These are phyloP conservation scores for Sesamia inferens DNA, from an alignment of 2,888 invertebrate species.

Conservation along the genomic window DNA sequence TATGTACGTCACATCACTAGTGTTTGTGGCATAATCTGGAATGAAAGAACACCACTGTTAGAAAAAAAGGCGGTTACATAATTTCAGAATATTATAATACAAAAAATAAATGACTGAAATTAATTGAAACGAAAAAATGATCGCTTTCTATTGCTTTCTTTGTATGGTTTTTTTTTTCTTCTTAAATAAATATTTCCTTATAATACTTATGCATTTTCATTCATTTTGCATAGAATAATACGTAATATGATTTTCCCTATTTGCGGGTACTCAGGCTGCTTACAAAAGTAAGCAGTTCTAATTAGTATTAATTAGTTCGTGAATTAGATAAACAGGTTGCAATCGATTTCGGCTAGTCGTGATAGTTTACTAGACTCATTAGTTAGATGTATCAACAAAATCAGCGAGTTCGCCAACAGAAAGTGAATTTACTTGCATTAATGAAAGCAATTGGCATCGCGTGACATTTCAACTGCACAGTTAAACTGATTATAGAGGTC, in stretches of 20 bases:
- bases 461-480: constrained; percentile 59
- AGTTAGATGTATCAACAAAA: constrained; percentile 52
- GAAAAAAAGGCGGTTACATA: not conserved
- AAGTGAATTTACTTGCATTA: constrained; percentile 49
- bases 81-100: not conserved
- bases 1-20: constrained; percentile 81
- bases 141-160: not conserved
- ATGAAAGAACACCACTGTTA: constrained; percentile 57
- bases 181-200: not conserved
- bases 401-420: constrained; percentile 47
- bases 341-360: constrained; percentile 46
- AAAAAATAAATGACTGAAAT: not conserved
- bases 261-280: not conserved
- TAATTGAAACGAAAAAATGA: not conserved
- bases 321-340: constrained; percentile 20
- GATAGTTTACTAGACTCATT: constrained; percentile 55
- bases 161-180: not conserved
- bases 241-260: constrained; percentile 1
- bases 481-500: constrained; percentile 63
- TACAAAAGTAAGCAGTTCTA: constrained; percentile 2
- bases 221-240: not conserved
- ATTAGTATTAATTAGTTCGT: constrained; percentile 18
- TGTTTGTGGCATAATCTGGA: constrained; percentile 75
- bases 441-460: constrained; percentile 56
- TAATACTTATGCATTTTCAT: too few species aligned